Percentiles rank a stretch among this genome's conserved stretches.
Evolutionary conservation across 2,888 invertebrate genomes (phyloP).

Genomic region (Coremacera marginata): DNA sequence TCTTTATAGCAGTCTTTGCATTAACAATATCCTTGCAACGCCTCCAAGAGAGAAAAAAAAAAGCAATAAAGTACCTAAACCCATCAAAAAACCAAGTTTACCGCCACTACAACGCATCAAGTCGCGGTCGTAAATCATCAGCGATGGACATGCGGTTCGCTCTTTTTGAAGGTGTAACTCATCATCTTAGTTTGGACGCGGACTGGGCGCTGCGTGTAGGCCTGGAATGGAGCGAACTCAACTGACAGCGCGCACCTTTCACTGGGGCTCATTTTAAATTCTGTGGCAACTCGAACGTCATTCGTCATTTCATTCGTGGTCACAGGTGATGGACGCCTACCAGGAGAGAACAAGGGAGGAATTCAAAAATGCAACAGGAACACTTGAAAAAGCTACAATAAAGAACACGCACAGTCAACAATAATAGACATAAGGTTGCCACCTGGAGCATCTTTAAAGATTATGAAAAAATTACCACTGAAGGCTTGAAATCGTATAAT

Average conservation of each 20-base stretch:
- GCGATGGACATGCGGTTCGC: not conserved
- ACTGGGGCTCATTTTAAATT: conserved; percentile 20
- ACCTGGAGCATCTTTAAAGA: not conserved
- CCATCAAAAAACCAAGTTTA: conserved; percentile 17
- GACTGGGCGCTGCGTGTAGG: conserved; percentile 13
- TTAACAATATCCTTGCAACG: conserved; percentile 25
- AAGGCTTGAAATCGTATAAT: too few relatives aligned
- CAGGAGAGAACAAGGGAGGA: not conserved
- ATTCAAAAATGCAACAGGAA: not conserved
- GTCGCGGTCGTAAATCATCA: conserved; percentile 36
- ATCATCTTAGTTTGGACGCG: not conserved
- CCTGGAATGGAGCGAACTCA: not conserved
- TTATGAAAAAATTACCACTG: too few relatives aligned
- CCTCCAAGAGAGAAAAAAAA: conserved; percentile 6
- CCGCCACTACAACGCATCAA: conserved; percentile 25
- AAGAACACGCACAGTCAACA: not conserved
- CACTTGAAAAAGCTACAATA: not conserved
- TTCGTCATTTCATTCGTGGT: conserved; percentile 29
- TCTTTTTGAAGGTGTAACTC: conserved; percentile 18
- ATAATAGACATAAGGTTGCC: not conserved
- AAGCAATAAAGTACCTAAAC: not conserved
- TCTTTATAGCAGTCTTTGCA: not conserved
- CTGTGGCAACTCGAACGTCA: conserved; percentile 25
- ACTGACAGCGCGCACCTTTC: conserved; percentile 9
- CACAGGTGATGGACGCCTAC: conserved; percentile 16